Conservation (phyloP, 2,113 vertebrate species). For the Barbus barbus region DNA sequence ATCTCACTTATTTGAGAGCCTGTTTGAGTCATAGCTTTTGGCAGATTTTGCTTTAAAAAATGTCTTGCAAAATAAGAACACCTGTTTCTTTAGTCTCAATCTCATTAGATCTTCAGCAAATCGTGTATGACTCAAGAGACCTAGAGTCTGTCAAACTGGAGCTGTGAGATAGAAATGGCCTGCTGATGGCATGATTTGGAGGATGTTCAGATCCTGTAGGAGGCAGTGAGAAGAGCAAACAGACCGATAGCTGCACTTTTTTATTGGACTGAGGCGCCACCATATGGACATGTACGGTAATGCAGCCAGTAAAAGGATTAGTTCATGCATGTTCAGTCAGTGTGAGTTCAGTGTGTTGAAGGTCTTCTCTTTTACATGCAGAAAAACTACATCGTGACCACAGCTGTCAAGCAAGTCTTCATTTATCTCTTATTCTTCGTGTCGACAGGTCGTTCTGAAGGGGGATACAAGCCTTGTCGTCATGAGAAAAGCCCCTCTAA, state of each 20-base stretch:
- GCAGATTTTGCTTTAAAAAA: not conserved
- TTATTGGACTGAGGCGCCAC: slow-evolving; percentile 58
- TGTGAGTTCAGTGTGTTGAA: not conserved
- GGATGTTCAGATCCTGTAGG: slow-evolving; percentile 28
- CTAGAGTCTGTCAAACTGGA: not conserved
- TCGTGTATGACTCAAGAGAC: slow-evolving; percentile 39
- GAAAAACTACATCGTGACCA: not conserved
- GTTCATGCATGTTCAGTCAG: not conserved
- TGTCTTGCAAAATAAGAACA: not conserved
- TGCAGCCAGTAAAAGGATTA: not conserved
- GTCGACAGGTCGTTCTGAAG: slow-evolving; percentile 71
- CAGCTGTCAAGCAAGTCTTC: not conserved
- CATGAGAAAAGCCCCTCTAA: slow-evolving; percentile 86
- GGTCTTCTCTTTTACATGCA: not conserved
- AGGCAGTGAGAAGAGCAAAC: not conserved
- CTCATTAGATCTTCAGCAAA: slow-evolving; percentile 11
- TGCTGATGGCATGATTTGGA: slow-evolving; percentile 11
- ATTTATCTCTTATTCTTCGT: not conserved
- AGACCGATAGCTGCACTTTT: not conserved
- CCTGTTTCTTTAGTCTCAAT: slow-evolving; percentile 17
- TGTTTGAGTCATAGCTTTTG: slow-evolving; percentile 1
- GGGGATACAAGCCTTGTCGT: slow-evolving; percentile 71
- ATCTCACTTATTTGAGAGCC: not conserved
- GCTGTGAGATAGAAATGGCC: not conserved
- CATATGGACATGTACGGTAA: slow-evolving; percentile 51